These are phyloP conservation scores for Amiota communis DNA, from an alignment of 2,888 invertebrate genomes.

Conservation along the genomic window DNA sequence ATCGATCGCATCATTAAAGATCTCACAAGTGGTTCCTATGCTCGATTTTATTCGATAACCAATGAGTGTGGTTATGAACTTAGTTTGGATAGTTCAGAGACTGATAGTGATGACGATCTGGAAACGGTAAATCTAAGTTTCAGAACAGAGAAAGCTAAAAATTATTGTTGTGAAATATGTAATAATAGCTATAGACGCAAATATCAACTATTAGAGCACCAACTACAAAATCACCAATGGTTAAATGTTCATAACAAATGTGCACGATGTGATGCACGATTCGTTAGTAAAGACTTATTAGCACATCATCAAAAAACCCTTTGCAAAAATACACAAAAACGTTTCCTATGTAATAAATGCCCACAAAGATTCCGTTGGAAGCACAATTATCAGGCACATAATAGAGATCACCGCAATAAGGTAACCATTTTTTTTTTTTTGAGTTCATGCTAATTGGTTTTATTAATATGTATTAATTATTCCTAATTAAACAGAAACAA, in stretches of 20 bases:
- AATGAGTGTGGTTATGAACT: constrained; percentile 64
- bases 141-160: background rate
- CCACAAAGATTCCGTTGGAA: constrained; percentile 52
- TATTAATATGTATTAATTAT: background rate
- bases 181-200: constrained; percentile 43
- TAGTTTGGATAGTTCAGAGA: constrained; percentile 51
- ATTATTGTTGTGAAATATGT: constrained; percentile 45
- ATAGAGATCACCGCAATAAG: constrained; percentile 23
- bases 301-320: constrained; percentile 73
- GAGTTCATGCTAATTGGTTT: background rate
- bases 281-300: constrained; percentile 73
- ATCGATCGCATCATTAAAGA: constrained; percentile 1
- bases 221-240: constrained; percentile 52
- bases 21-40: constrained; percentile 5
- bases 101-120: constrained; percentile 29
- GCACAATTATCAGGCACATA: constrained; percentile 49
- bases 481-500: background rate
- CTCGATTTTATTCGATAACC: constrained; percentile 61
- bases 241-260: constrained; percentile 74
- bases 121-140: background rate
- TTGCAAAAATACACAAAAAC: constrained; percentile 53
- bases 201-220: constrained; percentile 51
- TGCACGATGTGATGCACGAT: constrained; percentile 74
- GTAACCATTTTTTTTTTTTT: background rate
- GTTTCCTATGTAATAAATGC: constrained; percentile 49